Percentiles rank a stretch among this genome's conserved stretches.
Conservation (phyloP, 2,888 invertebrate genomes). For the Thelaira solivaga region DNA sequence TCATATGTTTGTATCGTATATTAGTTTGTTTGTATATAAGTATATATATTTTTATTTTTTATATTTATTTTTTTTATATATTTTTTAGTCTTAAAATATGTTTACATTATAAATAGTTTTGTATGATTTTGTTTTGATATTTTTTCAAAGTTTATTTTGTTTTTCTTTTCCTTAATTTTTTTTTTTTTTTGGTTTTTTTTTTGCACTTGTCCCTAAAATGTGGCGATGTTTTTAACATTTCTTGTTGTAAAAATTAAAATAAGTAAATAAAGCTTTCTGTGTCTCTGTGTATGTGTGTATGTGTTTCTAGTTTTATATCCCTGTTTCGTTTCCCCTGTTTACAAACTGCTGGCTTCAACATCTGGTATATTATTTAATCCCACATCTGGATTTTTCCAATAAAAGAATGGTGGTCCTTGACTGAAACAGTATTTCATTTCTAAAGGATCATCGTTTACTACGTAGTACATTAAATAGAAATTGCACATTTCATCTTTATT, state of each 20-base stretch:
- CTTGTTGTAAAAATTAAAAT: constrained; percentile 59
- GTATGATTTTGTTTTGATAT: constrained; percentile 17
- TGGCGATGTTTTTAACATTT: constrained; percentile 57
- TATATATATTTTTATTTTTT: no score
- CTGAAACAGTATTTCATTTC: constrained; percentile 90
- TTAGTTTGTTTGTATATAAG: no score
- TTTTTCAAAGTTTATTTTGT: constrained; percentile 21
- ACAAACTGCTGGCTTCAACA: constrained; percentile 80
- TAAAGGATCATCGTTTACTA: constrained; percentile 85
- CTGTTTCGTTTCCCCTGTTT: constrained; percentile 53
- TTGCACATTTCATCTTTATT: constrained; percentile 97
- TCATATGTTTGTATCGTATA: no score
- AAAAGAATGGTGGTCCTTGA: constrained; percentile 89
- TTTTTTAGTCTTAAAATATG: no score
- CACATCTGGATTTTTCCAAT: constrained; percentile 84
- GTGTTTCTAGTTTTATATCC: constrained; percentile 35
- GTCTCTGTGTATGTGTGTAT: no score
- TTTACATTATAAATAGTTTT: background rate
- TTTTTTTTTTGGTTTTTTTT: constrained; percentile 50
- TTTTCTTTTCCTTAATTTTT: constrained; percentile 29
- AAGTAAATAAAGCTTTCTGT: constrained; percentile 60
- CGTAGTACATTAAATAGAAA: constrained; percentile 96
- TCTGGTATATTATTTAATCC: constrained; percentile 87
- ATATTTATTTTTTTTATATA: no score
- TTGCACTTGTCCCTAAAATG: constrained; percentile 65